Evolutionary conservation across 2,797 vertebrate species (phyloP).

Genomic region (Mastacembelus armatus): DNA sequence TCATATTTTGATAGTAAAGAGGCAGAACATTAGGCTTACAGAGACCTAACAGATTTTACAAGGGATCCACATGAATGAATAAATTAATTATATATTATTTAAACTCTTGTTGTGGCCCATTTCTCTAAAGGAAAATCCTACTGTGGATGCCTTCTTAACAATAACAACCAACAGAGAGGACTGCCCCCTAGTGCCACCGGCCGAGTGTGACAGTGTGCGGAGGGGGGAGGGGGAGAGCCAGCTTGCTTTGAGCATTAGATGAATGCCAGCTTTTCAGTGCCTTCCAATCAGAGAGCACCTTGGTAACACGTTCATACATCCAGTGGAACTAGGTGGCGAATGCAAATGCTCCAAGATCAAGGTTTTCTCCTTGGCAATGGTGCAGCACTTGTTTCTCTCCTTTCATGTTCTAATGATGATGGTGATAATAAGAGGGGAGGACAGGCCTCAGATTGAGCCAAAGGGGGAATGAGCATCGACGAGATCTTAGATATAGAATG

Average conservation of each 20-base stretch:
- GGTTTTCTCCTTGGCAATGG: conserved; percentile 76
- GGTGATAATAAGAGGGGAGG: conserved; percentile 71
- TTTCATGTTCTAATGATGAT: conserved; percentile 77
- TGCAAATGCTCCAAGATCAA: conserved; percentile 79
- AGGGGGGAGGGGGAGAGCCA: conserved; percentile 10
- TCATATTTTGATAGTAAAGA: conserved; percentile 12
- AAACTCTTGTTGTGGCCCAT: conserved; percentile 22
- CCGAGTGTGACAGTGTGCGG: conserved; percentile 49
- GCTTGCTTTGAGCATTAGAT: conserved; percentile 69
- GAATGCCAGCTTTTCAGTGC: conserved; percentile 61
- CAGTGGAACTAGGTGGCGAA: conserved; percentile 70
- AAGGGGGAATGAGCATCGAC: conserved; percentile 57
- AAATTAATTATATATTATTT: conserved; percentile 37
- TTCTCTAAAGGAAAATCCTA: conserved; percentile 36
- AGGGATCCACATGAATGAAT: conserved; percentile 42
- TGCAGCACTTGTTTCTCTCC: conserved; percentile 72
- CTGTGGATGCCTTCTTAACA: conserved; percentile 42
- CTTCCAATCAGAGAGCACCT: conserved; percentile 74
- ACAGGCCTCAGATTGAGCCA: conserved; percentile 67
- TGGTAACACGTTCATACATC: conserved; percentile 65
- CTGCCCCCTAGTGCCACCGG: conserved; percentile 84
- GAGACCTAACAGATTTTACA: conserved; percentile 32
- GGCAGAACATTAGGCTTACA: conserved; percentile 28
- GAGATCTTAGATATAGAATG: conserved; percentile 74
- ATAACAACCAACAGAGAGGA: conserved; percentile 78